Evolutionary conservation across 2,888 invertebrate species (phyloP).

Genomic region (Protophormia terraenovae): DNA sequence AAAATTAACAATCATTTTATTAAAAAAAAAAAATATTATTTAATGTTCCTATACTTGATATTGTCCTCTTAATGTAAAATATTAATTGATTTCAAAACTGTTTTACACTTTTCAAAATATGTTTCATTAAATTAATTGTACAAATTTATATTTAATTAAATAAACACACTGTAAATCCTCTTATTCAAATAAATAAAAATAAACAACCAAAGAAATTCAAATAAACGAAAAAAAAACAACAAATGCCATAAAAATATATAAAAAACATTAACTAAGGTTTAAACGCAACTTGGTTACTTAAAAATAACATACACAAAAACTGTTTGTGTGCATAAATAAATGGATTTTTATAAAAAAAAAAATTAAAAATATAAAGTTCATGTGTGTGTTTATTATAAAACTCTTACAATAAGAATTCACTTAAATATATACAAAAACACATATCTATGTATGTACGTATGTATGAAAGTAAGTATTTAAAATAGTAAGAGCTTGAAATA

Average conservation of each 20-base stretch:
- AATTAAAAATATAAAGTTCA: no score
- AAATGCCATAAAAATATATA: constrained; percentile 14
- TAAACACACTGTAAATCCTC: not conserved
- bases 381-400: no score
- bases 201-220: constrained; percentile 5
- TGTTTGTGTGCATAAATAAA: not conserved
- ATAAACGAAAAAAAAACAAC: not conserved
- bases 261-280: constrained; percentile 33
- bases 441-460: not conserved
- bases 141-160: not conserved
- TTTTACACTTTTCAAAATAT: no score
- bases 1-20: no score
- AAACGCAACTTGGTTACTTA: constrained; percentile 11
- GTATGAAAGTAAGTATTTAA: not conserved
- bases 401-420: not conserved
- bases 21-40: no score
- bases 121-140: no score
- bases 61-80: no score
- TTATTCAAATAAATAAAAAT: not conserved
- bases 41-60: no score
- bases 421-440: not conserved
- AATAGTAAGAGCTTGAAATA: not conserved
- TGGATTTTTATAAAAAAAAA: not conserved
- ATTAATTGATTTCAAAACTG: no score
- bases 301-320: not conserved